Evolutionary conservation across 2,888 invertebrate genomes (phyloP).

Genomic region (Sipha maydis): DNA sequence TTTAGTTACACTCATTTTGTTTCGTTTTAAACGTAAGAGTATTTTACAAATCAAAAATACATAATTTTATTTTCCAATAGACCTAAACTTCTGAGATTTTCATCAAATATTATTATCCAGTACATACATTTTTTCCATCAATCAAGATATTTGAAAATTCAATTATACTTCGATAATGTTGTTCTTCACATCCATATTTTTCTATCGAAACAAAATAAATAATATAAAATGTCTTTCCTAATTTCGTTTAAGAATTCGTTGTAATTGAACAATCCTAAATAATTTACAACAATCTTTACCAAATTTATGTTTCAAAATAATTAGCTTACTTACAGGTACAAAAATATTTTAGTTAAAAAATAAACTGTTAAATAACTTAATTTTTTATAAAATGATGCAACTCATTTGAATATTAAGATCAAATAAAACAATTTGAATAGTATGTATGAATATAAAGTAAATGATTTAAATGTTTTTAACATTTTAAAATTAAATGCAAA

Average conservation of each 20-base stretch:
- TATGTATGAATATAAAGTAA: neutral
- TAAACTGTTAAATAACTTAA: neutral
- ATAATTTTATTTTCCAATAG: neutral
- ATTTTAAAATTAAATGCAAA: too few relatives aligned
- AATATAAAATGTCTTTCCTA: neutral
- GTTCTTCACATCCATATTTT: conserved; percentile 9
- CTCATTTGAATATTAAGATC: neutral
- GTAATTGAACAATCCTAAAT: neutral
- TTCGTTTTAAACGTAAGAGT: neutral
- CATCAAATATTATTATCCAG: neutral
- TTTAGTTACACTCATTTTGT: neutral
- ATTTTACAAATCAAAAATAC: too few relatives aligned
- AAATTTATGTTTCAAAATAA: neutral
- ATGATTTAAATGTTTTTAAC: too few relatives aligned
- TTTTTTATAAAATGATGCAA: neutral
- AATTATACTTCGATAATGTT: neutral
- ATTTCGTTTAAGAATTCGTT: neutral
- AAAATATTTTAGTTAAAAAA: neutral
- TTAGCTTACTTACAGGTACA: neutral
- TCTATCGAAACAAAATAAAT: neutral
- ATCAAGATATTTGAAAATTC: conserved; percentile 10
- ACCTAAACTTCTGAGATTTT: neutral
- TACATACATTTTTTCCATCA: neutral
- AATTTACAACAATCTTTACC: neutral
- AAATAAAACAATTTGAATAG: too few relatives aligned